phyloP scores from a whole-genome alignment of 2,113 vertebrate species.

The Pitta sordida region DNA sequence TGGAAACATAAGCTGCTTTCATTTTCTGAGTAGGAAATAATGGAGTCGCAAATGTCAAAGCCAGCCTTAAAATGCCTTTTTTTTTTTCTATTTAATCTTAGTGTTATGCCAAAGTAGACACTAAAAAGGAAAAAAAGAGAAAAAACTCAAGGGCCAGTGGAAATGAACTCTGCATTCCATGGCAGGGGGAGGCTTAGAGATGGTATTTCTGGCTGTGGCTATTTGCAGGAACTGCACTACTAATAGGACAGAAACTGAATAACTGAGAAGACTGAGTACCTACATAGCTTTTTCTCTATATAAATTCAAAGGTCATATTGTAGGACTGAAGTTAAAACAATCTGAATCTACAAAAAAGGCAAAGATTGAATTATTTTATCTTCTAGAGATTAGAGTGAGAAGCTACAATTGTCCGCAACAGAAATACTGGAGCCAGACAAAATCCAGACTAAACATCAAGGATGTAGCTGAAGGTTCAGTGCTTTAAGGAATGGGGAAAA shows the following conservation, averaged over 20 bases:
- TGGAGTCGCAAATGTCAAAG: not conserved
- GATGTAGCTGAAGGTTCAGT: not conserved
- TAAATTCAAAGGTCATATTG: not conserved
- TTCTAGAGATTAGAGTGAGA: not conserved
- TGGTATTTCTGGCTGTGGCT: constrained; percentile 39
- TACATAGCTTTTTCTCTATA: not conserved
- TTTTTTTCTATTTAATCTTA: not conserved
- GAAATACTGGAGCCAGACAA: not conserved
- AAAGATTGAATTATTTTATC: not conserved
- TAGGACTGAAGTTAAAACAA: not conserved
- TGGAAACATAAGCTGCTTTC: not conserved
- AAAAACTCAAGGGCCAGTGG: not conserved
- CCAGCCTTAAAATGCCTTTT: not conserved
- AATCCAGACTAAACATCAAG: not conserved
- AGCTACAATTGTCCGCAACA: not conserved
- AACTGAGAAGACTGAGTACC: not conserved
- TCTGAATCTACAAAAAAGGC: not conserved
- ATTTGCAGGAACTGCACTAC: not conserved
- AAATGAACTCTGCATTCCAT: not conserved
- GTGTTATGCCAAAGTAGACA: not conserved
- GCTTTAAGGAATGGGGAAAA: not conserved
- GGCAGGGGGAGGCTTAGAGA: not conserved
- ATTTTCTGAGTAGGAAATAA: not conserved
- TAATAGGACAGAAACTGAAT: not conserved
- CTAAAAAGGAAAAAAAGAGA: not conserved